Conservation (phyloP, 2,888 invertebrate genomes). For the Agrotis puta region DNA sequence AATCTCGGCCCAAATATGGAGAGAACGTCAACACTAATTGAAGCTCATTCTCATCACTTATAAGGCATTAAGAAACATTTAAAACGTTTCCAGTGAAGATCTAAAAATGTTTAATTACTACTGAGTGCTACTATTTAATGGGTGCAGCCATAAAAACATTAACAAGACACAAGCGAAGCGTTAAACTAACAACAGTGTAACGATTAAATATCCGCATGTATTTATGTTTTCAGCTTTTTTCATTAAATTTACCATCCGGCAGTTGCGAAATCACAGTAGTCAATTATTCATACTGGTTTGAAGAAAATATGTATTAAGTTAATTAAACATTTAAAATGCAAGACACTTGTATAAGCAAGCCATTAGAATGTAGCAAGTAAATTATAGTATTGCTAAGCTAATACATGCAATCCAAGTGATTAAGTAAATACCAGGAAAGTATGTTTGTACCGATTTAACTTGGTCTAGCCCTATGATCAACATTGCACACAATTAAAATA, state of each 20-base stretch:
- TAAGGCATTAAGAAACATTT: conserved; percentile 41
- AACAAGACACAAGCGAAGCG: conserved; percentile 20
- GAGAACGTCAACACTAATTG: conserved; percentile 29
- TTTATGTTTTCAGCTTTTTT: conserved; percentile 30
- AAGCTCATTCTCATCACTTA: conserved; percentile 25
- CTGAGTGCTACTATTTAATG: conserved; percentile 15
- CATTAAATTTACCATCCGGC: conserved; percentile 16
- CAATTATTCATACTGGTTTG: conserved; percentile 16
- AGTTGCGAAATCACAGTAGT: conserved; percentile 29
- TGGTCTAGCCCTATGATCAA: conserved; percentile 11
- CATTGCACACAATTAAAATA: conserved; percentile 44
- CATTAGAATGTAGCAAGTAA: conserved; percentile 52
- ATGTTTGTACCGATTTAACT: conserved; percentile 5
- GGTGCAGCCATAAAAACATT: conserved; percentile 10
- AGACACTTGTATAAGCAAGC: conserved; percentile 32
- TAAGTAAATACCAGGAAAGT: conserved; percentile 44
- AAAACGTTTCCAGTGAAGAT: conserved; percentile 45
- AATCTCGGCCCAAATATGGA: conserved; percentile 30
- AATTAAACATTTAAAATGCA: conserved; percentile 38
- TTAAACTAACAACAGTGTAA: conserved; percentile 19
- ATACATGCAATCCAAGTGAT: conserved; percentile 42
- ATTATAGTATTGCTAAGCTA: conserved; percentile 42
- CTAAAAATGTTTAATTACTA: conserved; percentile 41
- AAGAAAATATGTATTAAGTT: conserved; percentile 29
- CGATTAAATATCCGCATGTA: conserved; percentile 16